A percentile compares a stretch with the other conserved stretches of the same genome.
Conservation (phyloP, 2,797 vertebrate species). For the Gymnothorax reevesii region DNA sequence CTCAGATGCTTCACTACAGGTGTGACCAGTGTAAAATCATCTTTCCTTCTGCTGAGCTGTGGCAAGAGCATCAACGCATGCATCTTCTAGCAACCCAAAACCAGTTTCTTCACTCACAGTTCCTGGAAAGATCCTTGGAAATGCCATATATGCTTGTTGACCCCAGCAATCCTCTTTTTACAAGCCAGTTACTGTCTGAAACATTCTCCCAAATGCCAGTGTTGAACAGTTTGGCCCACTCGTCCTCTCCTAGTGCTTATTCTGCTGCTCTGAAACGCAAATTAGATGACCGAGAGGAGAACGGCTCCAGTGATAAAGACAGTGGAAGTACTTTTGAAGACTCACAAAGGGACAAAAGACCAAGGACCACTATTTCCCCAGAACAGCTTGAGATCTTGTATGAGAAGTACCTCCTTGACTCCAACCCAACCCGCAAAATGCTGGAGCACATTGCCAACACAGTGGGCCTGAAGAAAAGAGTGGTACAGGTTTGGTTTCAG, state of each 20-base stretch:
- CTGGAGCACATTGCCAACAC: conserved; percentile 97
- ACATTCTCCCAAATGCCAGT: conserved; percentile 89
- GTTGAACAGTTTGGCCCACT: conserved; percentile 80
- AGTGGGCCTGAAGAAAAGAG: conserved; percentile 96
- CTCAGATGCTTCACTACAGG: conserved; percentile 96
- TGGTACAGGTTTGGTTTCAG: conserved; percentile 99
- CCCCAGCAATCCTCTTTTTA: conserved; percentile 94
- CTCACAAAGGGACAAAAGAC: conserved; percentile 94
- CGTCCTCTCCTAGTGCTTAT: conserved; percentile 71
- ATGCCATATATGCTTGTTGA: conserved; percentile 99
- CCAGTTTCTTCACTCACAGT: conserved; percentile 97
- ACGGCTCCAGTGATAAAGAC: conserved; percentile 88
- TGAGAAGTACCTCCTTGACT: conserved; percentile 96
- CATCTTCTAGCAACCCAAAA: conserved; percentile 98
- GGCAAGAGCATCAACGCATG: conserved; percentile 99
- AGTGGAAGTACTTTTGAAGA: conserved; percentile 89
- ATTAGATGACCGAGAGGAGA: conserved; percentile 95
- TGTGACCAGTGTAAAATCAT: conserved; percentile 98
- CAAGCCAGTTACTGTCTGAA: conserved; percentile 89
- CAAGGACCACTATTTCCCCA: conserved; percentile 97
- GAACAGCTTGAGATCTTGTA: conserved; percentile 98
- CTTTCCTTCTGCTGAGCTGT: conserved; percentile 93
- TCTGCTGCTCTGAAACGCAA: conserved; percentile 86
- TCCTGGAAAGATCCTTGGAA: conserved; percentile 95
- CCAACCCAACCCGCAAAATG: conserved; percentile 98